Base-by-base conservation (phyloP, 2,113 vertebrate genomes). In the Pimephales promelas region DNA sequence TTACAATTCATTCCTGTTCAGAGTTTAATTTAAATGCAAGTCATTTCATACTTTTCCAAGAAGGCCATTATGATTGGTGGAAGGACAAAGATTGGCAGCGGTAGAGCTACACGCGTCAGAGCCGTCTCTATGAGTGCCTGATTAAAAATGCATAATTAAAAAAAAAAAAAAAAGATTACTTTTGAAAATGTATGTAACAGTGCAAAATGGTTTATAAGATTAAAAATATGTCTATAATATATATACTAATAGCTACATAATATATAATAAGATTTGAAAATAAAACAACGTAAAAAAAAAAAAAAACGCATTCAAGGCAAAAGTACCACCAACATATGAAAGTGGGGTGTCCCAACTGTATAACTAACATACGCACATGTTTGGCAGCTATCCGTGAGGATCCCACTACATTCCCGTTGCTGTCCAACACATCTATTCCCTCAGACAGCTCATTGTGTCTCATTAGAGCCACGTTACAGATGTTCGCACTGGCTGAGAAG, bases 401-500 rank as follows among this genome's bases (percentile, higher is more conserved):
- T 34, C 98, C 98, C 8, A 99, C 96, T 3, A 97, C 92, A 47
- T 96, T 96, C n/a, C 98, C 97, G 0, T 94, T 94, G 22, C 14
- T 79, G 89, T 99, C 98, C 89, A 98, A 72, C n/a, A 99, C 97
- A 4, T 97, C 95, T 0, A 99, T 96, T 0, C 98, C 98, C 83
- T 98, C 97, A 56, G 97, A 95, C 77, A 99, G 94, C 91, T 99
- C 98, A 1, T 90, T 95, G 88, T 98, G 97, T 84, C 98, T 94
- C 98, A 99, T 99, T 90, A 99, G 95, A 86, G 95, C 96, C 86
- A 99, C 97, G 0, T 99, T 99, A 90, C 98, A 99, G 90, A 99
- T 95, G 89, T 99, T 99, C 91, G 98, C 98, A 86, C 96, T 96
- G 13, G 97, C 98, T 99, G 94, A 3, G 86, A 88, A 90, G 24